phyloP scores from a whole-genome alignment of 2,888 invertebrate species.

The Mimas tiliae region DNA sequence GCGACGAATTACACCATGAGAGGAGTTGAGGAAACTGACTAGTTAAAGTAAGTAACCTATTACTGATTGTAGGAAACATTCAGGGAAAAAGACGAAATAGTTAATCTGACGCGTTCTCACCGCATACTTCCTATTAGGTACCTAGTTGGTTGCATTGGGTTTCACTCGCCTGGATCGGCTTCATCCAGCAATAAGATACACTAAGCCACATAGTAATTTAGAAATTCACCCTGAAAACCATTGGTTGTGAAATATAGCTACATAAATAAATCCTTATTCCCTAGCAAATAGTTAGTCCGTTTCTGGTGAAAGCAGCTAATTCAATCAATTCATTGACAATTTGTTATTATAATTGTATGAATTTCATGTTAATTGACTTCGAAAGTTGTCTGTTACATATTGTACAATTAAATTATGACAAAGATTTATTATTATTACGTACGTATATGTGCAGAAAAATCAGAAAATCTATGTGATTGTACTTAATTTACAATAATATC shows the following conservation, averaged over 20 bases:
- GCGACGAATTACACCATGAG: too few relatives aligned
- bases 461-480: background rate
- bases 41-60: too few relatives aligned
- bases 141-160: background rate
- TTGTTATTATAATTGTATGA: slow-evolving; percentile 19
- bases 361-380: slow-evolving; percentile 24
- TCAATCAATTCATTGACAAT: slow-evolving; percentile 24
- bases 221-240: too few relatives aligned
- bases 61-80: too few relatives aligned
- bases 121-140: background rate
- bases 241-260: too few relatives aligned
- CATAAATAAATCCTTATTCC: background rate
- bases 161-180: too few relatives aligned
- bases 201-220: too few relatives aligned
- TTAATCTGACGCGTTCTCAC: too few relatives aligned
- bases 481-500: too few relatives aligned
- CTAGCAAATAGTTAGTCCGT: slow-evolving; percentile 8
- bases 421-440: background rate
- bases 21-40: too few relatives aligned
- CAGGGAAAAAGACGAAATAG: too few relatives aligned
- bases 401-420: slow-evolving; percentile 18
- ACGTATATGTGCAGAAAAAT: background rate
- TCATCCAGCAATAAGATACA: too few relatives aligned
- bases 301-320: slow-evolving; percentile 18
- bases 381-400: slow-evolving; percentile 21